These are phyloP conservation scores for Drosophila prosaltans DNA, from an alignment of 1,140 invertebrate species.

Conservation along the genomic window DNA sequence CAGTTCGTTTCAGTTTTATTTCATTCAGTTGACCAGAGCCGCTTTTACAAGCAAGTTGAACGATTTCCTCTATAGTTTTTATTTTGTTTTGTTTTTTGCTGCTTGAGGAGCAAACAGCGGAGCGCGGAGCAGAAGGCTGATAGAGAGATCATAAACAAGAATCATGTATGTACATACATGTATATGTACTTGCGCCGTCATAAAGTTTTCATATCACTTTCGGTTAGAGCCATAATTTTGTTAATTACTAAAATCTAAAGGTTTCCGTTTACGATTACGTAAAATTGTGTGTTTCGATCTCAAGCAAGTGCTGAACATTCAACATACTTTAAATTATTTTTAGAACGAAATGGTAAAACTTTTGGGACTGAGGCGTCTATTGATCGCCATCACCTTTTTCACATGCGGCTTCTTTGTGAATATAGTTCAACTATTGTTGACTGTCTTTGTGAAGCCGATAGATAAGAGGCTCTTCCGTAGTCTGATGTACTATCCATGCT, in stretches of 20 bases:
- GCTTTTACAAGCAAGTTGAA: conserved; percentile 36
- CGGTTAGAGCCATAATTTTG: conserved; percentile 43
- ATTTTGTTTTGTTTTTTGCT: conserved; percentile 2
- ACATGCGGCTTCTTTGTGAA: conserved; percentile 94
- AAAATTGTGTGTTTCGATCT: conserved; percentile 21
- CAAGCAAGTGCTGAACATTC: background rate
- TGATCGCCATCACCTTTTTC: conserved; percentile 95
- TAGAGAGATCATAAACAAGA: conserved; percentile 13
- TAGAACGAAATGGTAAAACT: conserved; percentile 53
- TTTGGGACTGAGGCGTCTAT: conserved; percentile 86
- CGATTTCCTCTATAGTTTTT: conserved; percentile 10
- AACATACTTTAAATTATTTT: conserved; percentile 28
- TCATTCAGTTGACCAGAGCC: conserved; percentile 52
- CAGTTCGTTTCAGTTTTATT: conserved; percentile 20
- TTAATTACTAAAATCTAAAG: conserved; percentile 32
- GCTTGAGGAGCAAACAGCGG: background rate
- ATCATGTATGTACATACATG: background rate
- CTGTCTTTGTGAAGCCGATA: conserved; percentile 88
- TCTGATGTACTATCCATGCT: conserved; percentile 95
- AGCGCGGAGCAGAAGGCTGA: background rate
- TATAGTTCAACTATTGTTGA: conserved; percentile 90
- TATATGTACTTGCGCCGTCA: conserved; percentile 32
- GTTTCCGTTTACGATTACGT: conserved; percentile 34
- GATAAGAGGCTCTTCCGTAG: conserved; percentile 91
- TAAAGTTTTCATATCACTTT: conserved; percentile 38